Base-by-base conservation (phyloP, 2,797 vertebrate genomes). In the Eleutherodactylus coqui region DNA sequence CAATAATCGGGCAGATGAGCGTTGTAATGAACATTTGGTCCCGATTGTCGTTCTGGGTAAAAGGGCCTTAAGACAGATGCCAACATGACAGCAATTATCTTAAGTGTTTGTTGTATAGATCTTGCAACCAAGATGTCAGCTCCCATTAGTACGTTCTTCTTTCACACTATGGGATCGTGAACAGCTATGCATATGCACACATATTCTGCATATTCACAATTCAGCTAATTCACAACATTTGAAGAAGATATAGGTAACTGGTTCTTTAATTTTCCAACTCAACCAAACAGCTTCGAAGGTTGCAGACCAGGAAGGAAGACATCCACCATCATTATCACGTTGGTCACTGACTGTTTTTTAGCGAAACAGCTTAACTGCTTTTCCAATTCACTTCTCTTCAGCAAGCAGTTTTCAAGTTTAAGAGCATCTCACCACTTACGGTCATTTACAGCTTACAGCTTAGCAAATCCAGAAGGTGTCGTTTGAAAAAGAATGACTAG, bases 401-500 rank as follows among this genome's bases (percentile, higher is more conserved):
- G 36, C 5, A 21, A 29, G 7, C 85, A 89, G 47, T 21, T 88
- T 89, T 89, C 92, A 93, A 91, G 91, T 93, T 92, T 6, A 92
- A 92, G 91, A 80, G 90, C 90, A 91, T 89, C 88, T 84, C 81
- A 21, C 47, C 88, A 90, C 89, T 90, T 91, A 86, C 27, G 85
- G 90, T 92, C 90, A 84, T 86, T 88, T 88, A 90, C 90, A 86
- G 89, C 88, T 89, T 88, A 89, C 81, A 85, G 88, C 91, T 86
- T 79, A 17, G 72, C 34, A 79, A 90, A 89, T 91, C 90, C 89
- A 86, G 75, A 92, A 95, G 95, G 94, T 92, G 94, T 93, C 93
- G 93, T 92, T 91, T 91, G 92, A 94, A 93, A 94, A 92, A 91
- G 92, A 92, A 90, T 91, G 93, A 91, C 92, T 92, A 91, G 93